These are phyloP conservation scores for Pseudanteris insignis DNA, from an alignment of 2,888 invertebrate genomes.

Conservation along the genomic window DNA sequence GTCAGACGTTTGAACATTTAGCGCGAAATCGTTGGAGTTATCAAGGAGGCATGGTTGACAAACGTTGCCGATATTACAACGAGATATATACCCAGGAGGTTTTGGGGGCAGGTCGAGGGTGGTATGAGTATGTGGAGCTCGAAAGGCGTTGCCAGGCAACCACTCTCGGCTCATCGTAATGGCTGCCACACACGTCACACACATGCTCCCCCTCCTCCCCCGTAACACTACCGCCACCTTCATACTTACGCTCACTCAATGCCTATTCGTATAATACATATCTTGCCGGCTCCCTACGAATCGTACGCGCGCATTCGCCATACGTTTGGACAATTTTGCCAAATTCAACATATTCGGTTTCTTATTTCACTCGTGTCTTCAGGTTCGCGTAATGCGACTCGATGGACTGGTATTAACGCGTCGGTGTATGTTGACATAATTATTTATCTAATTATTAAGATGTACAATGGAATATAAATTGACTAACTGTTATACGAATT, in stretches of 20 bases:
- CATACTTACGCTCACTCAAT: constrained; percentile 45
- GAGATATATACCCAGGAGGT: constrained; percentile 42
- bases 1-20: constrained; percentile 44
- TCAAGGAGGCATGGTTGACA: constrained; percentile 55
- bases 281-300: constrained; percentile 47
- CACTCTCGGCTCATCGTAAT: constrained; percentile 58
- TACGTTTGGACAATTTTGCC: constrained; percentile 60
- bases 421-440: too few relatives aligned
- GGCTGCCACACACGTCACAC: constrained; percentile 57
- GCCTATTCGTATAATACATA: constrained; percentile 55
- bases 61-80: constrained; percentile 51
- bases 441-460: too few relatives aligned
- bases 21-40: constrained; percentile 35
- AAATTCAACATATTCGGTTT: constrained; percentile 55
- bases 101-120: constrained; percentile 53
- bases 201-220: constrained; percentile 57
- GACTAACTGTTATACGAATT: too few relatives aligned
- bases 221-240: constrained; percentile 50
- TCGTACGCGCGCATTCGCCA: constrained; percentile 30
- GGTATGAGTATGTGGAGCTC: constrained; percentile 59
- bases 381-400: too few relatives aligned
- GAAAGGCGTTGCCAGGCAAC: constrained; percentile 63
- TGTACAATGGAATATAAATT: too few relatives aligned
- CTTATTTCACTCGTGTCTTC: too few relatives aligned
- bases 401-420: too few relatives aligned